Evolutionary conservation across 1,140 invertebrate genomes (phyloP).

Genomic region (Olivierus martensii): DNA sequence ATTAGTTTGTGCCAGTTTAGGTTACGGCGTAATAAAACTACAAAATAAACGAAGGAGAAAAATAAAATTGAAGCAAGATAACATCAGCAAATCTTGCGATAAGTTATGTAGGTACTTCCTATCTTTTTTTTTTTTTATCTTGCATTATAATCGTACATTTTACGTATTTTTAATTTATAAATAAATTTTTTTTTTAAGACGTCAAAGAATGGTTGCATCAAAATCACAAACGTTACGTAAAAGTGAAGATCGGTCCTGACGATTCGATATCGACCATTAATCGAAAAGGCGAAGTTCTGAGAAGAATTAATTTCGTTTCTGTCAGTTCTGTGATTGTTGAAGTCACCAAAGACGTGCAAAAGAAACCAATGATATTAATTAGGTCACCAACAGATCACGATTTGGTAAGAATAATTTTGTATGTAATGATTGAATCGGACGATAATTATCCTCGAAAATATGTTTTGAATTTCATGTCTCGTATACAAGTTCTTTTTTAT

Average conservation of each 20-base stretch:
- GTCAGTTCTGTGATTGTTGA: constrained; percentile 63
- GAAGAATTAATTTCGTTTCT: constrained; percentile 43
- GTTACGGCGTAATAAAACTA: constrained; percentile 80
- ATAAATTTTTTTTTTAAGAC: constrained; percentile 28
- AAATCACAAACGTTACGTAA: constrained; percentile 77
- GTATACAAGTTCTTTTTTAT: no score
- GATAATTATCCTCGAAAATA: no score
- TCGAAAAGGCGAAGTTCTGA: constrained; percentile 27
- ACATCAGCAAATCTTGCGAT: constrained; percentile 57
- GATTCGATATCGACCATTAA: constrained; percentile 69
- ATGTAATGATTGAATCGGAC: background rate
- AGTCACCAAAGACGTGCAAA: constrained; percentile 50
- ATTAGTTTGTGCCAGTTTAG: constrained; percentile 59
- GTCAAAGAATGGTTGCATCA: constrained; percentile 92
- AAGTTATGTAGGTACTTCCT: constrained; percentile 48
- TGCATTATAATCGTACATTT: background rate
- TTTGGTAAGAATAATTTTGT: constrained; percentile 40
- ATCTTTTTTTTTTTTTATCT: background rate
- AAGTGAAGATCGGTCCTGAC: constrained; percentile 53
- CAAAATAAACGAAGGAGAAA: constrained; percentile 67
- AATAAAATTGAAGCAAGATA: constrained; percentile 66
- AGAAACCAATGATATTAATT: constrained; percentile 70
- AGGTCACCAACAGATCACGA: constrained; percentile 87
- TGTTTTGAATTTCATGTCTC: no score
- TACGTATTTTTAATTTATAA: background rate